Evolutionary conservation across 2,797 vertebrate species (phyloP).

Genomic region (Loris lydekkerianus): DNA sequence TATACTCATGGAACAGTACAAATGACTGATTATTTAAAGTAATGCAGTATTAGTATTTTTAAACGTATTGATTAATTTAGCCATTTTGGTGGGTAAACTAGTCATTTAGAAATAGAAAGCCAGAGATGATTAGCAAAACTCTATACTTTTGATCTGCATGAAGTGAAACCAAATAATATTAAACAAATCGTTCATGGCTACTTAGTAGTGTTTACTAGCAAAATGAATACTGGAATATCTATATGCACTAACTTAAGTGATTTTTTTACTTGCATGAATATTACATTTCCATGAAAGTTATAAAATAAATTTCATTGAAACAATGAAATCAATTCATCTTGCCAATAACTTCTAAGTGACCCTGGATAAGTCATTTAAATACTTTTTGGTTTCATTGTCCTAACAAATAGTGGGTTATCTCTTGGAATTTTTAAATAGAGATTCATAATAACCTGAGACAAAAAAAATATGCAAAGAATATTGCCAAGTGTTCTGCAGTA

Average conservation of each 20-base stretch:
- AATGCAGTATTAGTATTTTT: not conserved
- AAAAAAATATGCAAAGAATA: not conserved
- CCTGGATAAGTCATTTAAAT: not conserved
- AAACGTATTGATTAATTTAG: not conserved
- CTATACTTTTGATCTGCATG: not conserved
- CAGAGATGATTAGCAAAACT: not conserved
- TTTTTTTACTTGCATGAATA: not conserved
- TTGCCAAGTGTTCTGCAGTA: not conserved
- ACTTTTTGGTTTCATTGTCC: not conserved
- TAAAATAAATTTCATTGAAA: constrained; percentile 52
- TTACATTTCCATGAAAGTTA: not conserved
- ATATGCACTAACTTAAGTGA: not conserved
- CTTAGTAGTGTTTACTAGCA: not conserved
- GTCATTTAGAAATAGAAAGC: not conserved
- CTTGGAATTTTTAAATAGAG: constrained; percentile 21
- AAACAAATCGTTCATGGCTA: not conserved
- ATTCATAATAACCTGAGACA: not conserved
- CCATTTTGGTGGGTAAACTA: not conserved
- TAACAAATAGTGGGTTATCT: not conserved
- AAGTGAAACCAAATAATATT: not conserved
- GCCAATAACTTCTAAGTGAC: not conserved
- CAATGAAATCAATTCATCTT: not conserved
- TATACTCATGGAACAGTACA: not conserved
- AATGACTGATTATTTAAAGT: constrained; percentile 1
- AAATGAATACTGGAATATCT: constrained; percentile 3